Base-by-base conservation (phyloP, 1,140 invertebrate species). In the Chrysoperla carnea region DNA sequence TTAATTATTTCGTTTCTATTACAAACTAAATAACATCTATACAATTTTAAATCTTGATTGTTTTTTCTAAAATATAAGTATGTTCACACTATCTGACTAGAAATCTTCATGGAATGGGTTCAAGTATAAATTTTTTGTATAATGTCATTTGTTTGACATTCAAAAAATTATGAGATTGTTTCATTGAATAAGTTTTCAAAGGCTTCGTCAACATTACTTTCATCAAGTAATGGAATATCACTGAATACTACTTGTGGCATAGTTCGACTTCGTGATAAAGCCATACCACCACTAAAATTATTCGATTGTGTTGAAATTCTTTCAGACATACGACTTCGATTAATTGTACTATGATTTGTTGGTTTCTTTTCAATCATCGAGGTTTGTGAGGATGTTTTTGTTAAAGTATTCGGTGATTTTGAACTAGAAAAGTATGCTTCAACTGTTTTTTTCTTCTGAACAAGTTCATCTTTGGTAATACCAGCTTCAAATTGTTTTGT, bases 401-500 rank as follows among this genome's bases (percentile, higher is more conserved):
- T 37, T 17, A 39, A 23, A 8, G 41, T 37, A 17, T 40, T 42
- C 11, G 56, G 43, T 11, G 51, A 44, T 42, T 51, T 51, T 11
- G 48, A 48, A 17, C 48, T 47, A 4, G 40, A 43, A 52, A 88
- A 83, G 54, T 84, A 88, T n/a, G 80, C 78, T 43, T 82, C 78
- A 35, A 89, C 76, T 5, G 83, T 83, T 29, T 72, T 70, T 51
- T 80, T 75, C 63, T 87, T 88, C 28, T 76, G 73, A 8, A 69
- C 64, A 7, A 85, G 60, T 45, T 76, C 73, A n/a, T 79, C 73
- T 41, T 76, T 77, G 6, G 73, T 68, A 42, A 84, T 73, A 15
- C 80, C 76, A 6, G 82, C 82, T 57, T 88, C 84, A 56, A 70
- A 88, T 46, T 86, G 75, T 46, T 75, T 83, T 23, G 17, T 23